Conservation (phyloP, 2,113 vertebrate genomes). For the Martes martes region DNA sequence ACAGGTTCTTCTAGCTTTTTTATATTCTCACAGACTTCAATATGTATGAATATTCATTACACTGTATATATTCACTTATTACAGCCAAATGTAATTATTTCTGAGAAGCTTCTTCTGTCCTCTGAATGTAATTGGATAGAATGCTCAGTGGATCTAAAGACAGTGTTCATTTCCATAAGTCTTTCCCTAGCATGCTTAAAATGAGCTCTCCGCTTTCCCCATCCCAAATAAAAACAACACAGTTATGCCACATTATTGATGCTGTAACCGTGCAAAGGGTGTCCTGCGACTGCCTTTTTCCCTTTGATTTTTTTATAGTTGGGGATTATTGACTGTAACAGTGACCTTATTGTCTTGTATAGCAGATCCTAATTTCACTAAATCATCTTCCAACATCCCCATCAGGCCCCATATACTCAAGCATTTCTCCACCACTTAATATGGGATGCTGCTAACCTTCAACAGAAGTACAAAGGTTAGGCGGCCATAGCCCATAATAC, state of each 20-base stretch:
- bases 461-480: background rate
- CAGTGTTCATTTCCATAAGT: background rate
- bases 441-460: background rate
- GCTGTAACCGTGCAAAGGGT: background rate
- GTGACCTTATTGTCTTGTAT: background rate
- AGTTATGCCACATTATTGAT: background rate
- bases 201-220: background rate
- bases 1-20: background rate
- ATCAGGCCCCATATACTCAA: background rate
- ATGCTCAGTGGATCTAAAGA: background rate
- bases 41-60: slow-evolving; percentile 38
- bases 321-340: background rate
- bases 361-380: slow-evolving; percentile 5
- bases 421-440: background rate
- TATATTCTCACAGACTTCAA: slow-evolving; percentile 26
- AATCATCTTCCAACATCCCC: background rate
- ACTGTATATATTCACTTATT: slow-evolving; percentile 33
- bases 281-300: background rate
- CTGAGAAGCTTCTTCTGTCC: background rate
- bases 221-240: background rate
- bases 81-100: slow-evolving; percentile 48
- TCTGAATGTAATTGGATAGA: slow-evolving; percentile 1
- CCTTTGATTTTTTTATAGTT: background rate
- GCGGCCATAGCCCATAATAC: background rate
- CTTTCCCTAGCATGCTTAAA: background rate